Evolutionary conservation across 2,888 invertebrate genomes (phyloP).

Genomic region (Drosophila quinaria): DNA sequence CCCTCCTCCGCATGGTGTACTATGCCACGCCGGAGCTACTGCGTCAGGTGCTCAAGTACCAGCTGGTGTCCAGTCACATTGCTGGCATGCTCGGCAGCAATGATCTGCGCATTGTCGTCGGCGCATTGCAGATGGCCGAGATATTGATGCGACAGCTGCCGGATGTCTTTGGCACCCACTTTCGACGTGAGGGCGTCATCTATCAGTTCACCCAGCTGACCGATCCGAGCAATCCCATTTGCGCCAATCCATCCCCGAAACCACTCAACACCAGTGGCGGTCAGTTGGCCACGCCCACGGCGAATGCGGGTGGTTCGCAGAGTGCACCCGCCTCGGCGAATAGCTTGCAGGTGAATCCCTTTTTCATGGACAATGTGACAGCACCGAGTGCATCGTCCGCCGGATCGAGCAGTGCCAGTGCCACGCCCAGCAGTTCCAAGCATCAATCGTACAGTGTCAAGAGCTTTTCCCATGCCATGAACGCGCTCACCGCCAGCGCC

Average conservation of each 20-base stretch:
- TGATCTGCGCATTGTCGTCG: conserved; percentile 98
- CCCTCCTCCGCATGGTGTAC: conserved; percentile 97
- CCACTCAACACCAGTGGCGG: conserved; percentile 82
- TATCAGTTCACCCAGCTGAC: conserved; percentile 92
- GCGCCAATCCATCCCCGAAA: conserved; percentile 87
- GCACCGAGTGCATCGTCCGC: conserved; percentile 7
- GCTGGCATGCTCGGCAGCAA: conserved; percentile 99
- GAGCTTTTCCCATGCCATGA: conserved; percentile 84
- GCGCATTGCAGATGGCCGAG: conserved; percentile 98
- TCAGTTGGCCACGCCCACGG: conserved; percentile 56
- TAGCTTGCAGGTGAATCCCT: conserved; percentile 82
- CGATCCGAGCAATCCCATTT: conserved; percentile 89
- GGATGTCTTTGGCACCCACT: conserved; percentile 97
- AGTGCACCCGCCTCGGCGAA: conserved; percentile 84
- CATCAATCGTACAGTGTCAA: conserved; percentile 84
- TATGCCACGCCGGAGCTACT: conserved; percentile 95
- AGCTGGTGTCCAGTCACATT: conserved; percentile 97
- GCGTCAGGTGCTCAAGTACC: conserved; percentile 90
- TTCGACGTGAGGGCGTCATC: conserved; percentile 98
- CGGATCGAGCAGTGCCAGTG: conserved; percentile 70
- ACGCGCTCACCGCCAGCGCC: conserved; percentile 77
- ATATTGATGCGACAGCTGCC: conserved; percentile 98
- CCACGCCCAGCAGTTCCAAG: conserved; percentile 83
- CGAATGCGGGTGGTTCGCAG: conserved; percentile 77
- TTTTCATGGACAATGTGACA: conserved; percentile 81